Base-by-base conservation (phyloP, 2,888 invertebrate species). In the Timema podura region DNA sequence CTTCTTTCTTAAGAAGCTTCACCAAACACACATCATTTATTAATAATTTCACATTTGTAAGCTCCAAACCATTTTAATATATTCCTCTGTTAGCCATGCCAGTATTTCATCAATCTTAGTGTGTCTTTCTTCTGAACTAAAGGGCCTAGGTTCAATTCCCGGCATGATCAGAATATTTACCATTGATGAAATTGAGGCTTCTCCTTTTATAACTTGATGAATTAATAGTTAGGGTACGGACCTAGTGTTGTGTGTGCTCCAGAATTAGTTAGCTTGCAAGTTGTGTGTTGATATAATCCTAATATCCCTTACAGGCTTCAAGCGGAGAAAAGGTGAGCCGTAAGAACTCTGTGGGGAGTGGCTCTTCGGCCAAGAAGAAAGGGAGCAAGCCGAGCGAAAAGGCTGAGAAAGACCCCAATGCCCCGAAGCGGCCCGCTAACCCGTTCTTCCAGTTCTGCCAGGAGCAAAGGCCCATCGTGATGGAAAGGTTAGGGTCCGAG, bases 401-500 rank as follows among this genome's bases (percentile, higher is more conserved):
- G 76, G 61, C 81, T 6, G 86, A 86, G 75, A 82, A 82, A 76
- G 91, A 91, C 81, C 91, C 91, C 0, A 90, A 90, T 81, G 91
- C 91, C 65, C 91, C 91, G 0, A 91, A 91, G 78, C 85, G 91
- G 75, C 91, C 91, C 1, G 90, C 91, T 68, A 91, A 91, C 85
- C 91, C 91, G 65, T 91, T 91, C 80, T 91, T 91, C 77, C 90
- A 91, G 81, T 91, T 90, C 80, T 91, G 91, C 75, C 91, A 91
- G 82, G 91, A 91, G 76, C 91, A 91, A 77, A 82, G 91, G 71
- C 90, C 90, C n/a, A 80, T 89, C 16, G 85, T 91, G 46, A 74
- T 78, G 57, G 77, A 78, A 71, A 86, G 87, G 74, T 74, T 82
- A 66, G 81, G 81, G 75, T 84, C 87, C 54, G 73, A 74, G 49